phyloP scores from a whole-genome alignment of 2,797 vertebrate genomes.

The Catharus ustulatus region DNA sequence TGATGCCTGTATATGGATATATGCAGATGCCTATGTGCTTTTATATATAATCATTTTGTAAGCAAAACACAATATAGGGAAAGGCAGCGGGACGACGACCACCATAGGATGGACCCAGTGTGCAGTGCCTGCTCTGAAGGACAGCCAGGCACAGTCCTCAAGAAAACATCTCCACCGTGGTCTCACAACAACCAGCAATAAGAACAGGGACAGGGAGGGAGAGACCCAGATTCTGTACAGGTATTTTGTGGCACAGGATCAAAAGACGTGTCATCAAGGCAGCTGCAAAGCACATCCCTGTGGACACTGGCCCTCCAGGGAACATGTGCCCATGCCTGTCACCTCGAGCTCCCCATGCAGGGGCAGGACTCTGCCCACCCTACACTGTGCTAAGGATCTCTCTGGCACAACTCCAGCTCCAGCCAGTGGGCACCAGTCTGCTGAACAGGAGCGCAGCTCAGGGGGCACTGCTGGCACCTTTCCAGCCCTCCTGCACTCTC shows the following conservation, averaged over 20 bases:
- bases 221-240: not conserved
- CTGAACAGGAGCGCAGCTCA: fast-evolving
- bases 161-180: slow-evolving; percentile 1
- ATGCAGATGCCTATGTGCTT: not conserved
- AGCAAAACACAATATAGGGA: not conserved
- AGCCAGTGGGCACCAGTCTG: not conserved
- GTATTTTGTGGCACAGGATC: not conserved
- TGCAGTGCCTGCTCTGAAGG: not conserved
- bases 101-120: fast-evolving
- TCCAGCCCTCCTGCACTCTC: not conserved
- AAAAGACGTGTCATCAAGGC: not conserved
- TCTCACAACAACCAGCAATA: not conserved
- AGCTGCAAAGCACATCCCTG: slow-evolving; percentile 8
- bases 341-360: fast-evolving
- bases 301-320: not conserved
- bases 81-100: fast-evolving
- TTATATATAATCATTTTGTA: fast-evolving
- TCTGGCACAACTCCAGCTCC: not conserved
- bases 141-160: slow-evolving; percentile 26
- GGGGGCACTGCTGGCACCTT: not conserved
- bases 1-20: not conserved
- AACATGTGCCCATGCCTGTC: not conserved
- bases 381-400: fast-evolving
- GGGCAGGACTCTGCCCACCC: not conserved
- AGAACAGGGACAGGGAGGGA: not conserved